Evolutionary conservation across 1,140 invertebrate genomes (phyloP).

Genomic region (Chironomus striatipennis): DNA sequence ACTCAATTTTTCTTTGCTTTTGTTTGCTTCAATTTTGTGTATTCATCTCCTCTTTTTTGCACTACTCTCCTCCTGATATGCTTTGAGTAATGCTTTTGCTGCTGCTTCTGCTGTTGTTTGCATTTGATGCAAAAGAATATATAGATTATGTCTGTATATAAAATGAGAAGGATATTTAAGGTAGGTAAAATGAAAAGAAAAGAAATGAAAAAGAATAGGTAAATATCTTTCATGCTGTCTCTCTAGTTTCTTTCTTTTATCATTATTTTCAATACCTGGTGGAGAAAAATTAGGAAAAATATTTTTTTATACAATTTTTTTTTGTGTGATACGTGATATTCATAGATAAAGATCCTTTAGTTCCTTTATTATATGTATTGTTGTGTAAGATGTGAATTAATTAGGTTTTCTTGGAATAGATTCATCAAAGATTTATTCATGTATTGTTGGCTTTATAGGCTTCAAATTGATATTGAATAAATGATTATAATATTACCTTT

Average conservation of each 20-base stretch:
- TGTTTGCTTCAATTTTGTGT: conserved; percentile 13
- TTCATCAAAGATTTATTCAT: too few species aligned
- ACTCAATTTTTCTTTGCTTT: background rate
- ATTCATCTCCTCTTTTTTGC: conserved; percentile 4
- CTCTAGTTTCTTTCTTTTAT: background rate
- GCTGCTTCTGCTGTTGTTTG: background rate
- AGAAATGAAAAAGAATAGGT: background rate
- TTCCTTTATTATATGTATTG: background rate
- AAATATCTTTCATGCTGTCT: conserved; percentile 1
- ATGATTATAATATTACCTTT: too few species aligned
- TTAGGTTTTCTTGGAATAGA: too few species aligned
- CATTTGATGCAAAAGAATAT: background rate
- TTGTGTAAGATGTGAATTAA: too few species aligned
- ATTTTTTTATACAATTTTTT: background rate
- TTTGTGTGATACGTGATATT: background rate
- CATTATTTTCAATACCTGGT: background rate
- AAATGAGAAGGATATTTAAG: background rate
- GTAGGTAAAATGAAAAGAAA: too few species aligned
- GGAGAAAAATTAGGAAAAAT: background rate
- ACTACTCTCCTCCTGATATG: too few species aligned
- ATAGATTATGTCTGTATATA: background rate
- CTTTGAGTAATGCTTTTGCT: background rate
- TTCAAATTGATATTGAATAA: too few species aligned
- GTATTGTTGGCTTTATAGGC: too few species aligned
- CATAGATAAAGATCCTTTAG: too few species aligned